Evolutionary conservation across 2,797 vertebrate genomes (phyloP).

Genomic region (Austrolebias charrua): DNA sequence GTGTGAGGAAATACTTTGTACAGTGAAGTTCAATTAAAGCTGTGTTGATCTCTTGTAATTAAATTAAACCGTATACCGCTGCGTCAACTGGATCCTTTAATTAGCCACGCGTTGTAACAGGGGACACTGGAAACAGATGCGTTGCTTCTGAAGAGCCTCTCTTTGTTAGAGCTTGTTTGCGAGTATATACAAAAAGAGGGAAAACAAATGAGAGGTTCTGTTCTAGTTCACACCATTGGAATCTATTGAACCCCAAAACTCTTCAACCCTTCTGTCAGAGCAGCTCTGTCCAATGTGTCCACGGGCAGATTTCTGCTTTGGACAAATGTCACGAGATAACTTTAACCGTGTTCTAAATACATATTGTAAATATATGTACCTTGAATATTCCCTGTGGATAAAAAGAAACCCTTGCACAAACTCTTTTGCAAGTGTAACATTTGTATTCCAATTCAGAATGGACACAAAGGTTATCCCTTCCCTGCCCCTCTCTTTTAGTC

Average conservation of each 20-base stretch:
- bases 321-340: slow-evolving; percentile 6
- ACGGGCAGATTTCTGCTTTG: background rate
- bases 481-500: background rate
- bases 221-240: slow-evolving; percentile 22
- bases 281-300: slow-evolving; percentile 29
- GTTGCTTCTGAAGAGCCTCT: slow-evolving; percentile 33
- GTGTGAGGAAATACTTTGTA: slow-evolving; percentile 37
- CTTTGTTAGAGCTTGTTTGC: slow-evolving; percentile 37
- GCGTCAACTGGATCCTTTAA: slow-evolving; percentile 61
- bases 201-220: slow-evolving; percentile 17
- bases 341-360: slow-evolving; percentile 16
- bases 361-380: slow-evolving; percentile 27
- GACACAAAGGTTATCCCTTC: slow-evolving; percentile 7
- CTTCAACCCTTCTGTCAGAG: slow-evolving; percentile 26
- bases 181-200: slow-evolving; percentile 15
- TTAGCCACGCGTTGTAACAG: slow-evolving; percentile 54
- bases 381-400: slow-evolving; percentile 14
- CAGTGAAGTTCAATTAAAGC: slow-evolving; percentile 53
- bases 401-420: slow-evolving; percentile 5
- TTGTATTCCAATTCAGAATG: slow-evolving; percentile 25
- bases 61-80: slow-evolving; percentile 47
- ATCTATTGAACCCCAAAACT: slow-evolving; percentile 12
- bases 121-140: slow-evolving; percentile 56
- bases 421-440: slow-evolving; percentile 21
- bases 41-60: slow-evolving; percentile 64